Base-by-base conservation (phyloP, 2,113 vertebrate genomes). In the Nettapus auritus region DNA sequence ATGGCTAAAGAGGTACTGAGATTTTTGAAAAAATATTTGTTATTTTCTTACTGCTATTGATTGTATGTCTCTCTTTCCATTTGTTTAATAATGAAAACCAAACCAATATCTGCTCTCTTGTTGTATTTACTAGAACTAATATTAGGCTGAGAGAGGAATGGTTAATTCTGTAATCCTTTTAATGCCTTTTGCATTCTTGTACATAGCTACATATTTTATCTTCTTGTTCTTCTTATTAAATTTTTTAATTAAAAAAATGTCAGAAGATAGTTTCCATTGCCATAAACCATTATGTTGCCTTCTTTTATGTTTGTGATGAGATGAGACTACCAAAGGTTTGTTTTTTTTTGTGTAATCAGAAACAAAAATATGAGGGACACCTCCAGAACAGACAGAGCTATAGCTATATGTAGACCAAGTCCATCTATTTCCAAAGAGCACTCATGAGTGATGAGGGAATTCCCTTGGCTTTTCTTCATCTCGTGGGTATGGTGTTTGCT, bases 71-170 rank as follows among this genome's bases (percentile, higher is more conserved):
- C 31, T 90, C 6, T 15, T 67, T 40, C 22, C 33, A 22, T 57
- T 69, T 92, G 9, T 53, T 90, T 76, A 80, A 60, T 48, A 76
- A 76, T 57, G 31, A 76, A 90, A 79, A 62, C 59, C 8, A 90
- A 79, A 62, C 59, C 8, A 4, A 0, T 67, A 44, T 46, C 38
- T 78, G 15, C 13, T 26, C 10, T 84, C 86, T 59, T n/a, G 31
- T 74, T 81, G 26, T 34, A 68, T 67, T 92, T 84, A 42, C 28
- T 44, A 50, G 46, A 71, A 67, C 36, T 48, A 33, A 33, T 80
- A 53, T 11, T 62, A 70, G 5, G 8, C 17, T 86, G 55, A n/a
- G 21, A 84, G 83, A 83, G 80, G 21, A 69, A 40, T 67, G 18
- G 76, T 67, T 91, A 42, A 81, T 92, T 86, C 84, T 46, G 12